Evolutionary conservation across 2,888 invertebrate species (phyloP).

Genomic region (Agrotis exclamationis): DNA sequence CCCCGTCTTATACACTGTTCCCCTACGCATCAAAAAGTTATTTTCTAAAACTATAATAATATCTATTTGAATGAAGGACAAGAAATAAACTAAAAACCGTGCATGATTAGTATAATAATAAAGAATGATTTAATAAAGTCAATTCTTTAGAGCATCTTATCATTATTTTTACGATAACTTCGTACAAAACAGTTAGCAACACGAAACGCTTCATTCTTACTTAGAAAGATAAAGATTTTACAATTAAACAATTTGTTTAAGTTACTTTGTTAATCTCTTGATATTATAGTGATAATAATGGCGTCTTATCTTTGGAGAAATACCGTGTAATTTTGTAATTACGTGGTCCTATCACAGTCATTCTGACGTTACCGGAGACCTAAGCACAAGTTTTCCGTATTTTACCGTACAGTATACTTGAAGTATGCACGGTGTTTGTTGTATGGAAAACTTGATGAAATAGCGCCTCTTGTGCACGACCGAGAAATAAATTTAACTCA

Average conservation of each 20-base stretch:
- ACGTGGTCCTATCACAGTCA: background rate
- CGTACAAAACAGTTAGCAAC: background rate
- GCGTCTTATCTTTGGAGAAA: background rate
- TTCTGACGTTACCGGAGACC: background rate
- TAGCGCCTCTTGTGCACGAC: no score
- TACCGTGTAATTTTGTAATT: background rate
- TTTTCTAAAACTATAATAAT: background rate
- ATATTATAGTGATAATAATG: background rate
- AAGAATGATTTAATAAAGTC: background rate
- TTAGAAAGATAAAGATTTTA: slow-evolving; percentile 1
- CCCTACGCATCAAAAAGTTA: background rate
- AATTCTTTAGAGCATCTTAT: slow-evolving; percentile 8
- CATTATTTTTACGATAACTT: background rate
- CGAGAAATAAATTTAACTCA: no score
- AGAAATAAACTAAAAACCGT: background rate
- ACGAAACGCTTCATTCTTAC: background rate
- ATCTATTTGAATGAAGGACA: no score
- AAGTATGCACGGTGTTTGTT: no score
- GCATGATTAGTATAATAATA: no score
- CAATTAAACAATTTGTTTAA: background rate
- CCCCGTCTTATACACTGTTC: no score
- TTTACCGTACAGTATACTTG: no score
- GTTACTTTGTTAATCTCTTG: slow-evolving; percentile 10
- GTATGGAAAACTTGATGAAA: no score
- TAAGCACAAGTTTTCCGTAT: no score